These are phyloP conservation scores for Mactromeris polynyma DNA, from an alignment of 2,888 invertebrate species.

Conservation along the genomic window DNA sequence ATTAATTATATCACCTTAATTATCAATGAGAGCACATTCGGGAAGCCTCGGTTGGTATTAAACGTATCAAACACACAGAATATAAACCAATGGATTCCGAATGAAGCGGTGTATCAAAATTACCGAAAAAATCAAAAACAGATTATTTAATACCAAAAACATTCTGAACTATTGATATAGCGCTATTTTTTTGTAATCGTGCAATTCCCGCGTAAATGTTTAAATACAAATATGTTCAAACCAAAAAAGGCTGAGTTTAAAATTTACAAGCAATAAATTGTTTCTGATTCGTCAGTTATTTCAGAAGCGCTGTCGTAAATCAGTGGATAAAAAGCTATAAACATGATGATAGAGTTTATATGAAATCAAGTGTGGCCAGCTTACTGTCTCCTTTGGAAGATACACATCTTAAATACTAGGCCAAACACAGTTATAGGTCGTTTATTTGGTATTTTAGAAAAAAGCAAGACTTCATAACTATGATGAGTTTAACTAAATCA, in stretches of 20 bases:
- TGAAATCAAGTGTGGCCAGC: neutral
- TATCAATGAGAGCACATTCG: too few relatives aligned
- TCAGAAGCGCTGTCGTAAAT: neutral
- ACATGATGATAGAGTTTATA: neutral
- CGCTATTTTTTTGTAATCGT: neutral
- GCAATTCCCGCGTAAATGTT: neutral
- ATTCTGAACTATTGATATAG: neutral
- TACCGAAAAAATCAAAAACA: too few relatives aligned
- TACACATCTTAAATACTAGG: neutral
- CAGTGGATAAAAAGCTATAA: neutral
- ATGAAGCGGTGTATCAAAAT: too few relatives aligned
- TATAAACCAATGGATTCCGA: too few relatives aligned
- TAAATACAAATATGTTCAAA: neutral
- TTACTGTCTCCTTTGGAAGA: neutral
- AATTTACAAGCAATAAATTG: neutral
- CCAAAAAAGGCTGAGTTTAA: neutral
- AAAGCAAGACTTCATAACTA: too few relatives aligned
- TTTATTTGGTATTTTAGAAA: too few relatives aligned
- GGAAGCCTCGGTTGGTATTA: too few relatives aligned
- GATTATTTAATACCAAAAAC: too few relatives aligned
- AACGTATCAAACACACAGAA: too few relatives aligned
- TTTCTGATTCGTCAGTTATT: neutral
- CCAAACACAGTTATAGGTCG: too few relatives aligned
- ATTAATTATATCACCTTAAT: too few relatives aligned
- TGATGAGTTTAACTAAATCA: too few relatives aligned